Conservation (phyloP, 2,797 vertebrate species). For the Gorsachius magnificus region DNA sequence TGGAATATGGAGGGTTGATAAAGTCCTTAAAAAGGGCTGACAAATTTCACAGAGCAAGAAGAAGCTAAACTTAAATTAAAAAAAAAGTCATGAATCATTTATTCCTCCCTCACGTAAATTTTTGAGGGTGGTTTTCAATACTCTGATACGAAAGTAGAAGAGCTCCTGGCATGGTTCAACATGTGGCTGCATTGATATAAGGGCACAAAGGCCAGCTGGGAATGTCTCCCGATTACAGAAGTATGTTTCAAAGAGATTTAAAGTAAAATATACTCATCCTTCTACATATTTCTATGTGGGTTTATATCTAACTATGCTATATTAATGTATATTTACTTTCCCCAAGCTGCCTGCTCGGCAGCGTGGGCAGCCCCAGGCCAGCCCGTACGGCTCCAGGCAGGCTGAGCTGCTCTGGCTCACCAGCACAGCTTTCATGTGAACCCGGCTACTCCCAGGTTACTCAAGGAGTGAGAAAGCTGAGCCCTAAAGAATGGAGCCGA, state of each 20-base stretch:
- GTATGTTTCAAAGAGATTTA: constrained; percentile 5
- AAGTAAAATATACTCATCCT: background rate
- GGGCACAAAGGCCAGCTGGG: background rate
- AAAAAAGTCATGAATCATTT: background rate
- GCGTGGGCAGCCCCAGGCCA: background rate
- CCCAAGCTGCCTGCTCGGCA: background rate
- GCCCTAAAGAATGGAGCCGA: background rate
- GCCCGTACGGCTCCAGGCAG: background rate
- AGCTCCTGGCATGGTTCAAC: background rate
- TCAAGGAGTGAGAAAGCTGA: background rate
- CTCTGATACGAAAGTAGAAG: background rate
- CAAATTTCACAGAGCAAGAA: background rate
- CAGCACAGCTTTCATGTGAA: background rate
- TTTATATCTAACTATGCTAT: background rate
- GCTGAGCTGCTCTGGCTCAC: background rate
- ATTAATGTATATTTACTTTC: background rate
- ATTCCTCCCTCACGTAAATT: background rate
- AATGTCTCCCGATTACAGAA: background rate
- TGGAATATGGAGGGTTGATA: background rate
- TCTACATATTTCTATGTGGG: background rate
- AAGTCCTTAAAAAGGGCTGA: background rate
- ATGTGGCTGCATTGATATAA: background rate
- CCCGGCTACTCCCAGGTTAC: background rate
- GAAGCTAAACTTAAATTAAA: background rate
- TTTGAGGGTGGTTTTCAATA: background rate